phyloP scores from a whole-genome alignment of 2,797 vertebrate genomes.

The Falco concolor region DNA sequence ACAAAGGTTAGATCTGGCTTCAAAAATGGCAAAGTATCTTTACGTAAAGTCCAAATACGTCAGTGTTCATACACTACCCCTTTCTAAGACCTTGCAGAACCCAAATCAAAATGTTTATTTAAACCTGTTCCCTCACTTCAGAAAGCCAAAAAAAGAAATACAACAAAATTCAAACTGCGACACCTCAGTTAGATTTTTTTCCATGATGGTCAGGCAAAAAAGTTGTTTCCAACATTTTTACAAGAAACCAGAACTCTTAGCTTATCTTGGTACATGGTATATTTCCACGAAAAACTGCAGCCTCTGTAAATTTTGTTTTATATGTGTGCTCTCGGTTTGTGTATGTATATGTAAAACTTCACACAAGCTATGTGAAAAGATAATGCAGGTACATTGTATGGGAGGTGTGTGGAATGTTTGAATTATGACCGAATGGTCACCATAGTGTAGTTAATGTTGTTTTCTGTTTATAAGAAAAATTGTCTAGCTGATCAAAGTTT shows the following conservation, averaged over 20 bases:
- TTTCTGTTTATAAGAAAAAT: neutral
- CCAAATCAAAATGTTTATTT: slow-evolving; percentile 69
- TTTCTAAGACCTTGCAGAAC: slow-evolving; percentile 57
- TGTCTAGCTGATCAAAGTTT: neutral
- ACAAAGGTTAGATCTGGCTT: slow-evolving; percentile 60
- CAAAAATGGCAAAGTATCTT: slow-evolving; percentile 51
- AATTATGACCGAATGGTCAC: neutral
- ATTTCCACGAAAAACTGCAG: slow-evolving; percentile 12
- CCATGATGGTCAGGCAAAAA: slow-evolving; percentile 25
- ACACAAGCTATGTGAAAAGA: neutral
- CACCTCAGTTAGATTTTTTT: slow-evolving; percentile 41
- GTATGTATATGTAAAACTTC: neutral
- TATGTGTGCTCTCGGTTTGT: neutral
- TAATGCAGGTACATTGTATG: neutral
- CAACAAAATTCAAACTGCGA: slow-evolving; percentile 60
- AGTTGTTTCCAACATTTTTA: slow-evolving; percentile 54
- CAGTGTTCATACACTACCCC: slow-evolving; percentile 57
- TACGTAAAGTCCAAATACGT: slow-evolving; percentile 37
- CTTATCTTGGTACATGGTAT: neutral
- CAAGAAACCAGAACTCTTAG: neutral
- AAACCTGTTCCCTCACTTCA: slow-evolving; percentile 56
- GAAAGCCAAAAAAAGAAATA: slow-evolving; percentile 63
- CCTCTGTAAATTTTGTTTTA: neutral
- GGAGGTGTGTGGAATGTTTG: neutral
- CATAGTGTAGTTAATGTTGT: neutral